A percentile compares a stretch with the other conserved stretches of the same genome.
These are phyloP conservation scores for Heliangelus exortis DNA, from an alignment of 2,797 vertebrate genomes.

Conservation along the genomic window DNA sequence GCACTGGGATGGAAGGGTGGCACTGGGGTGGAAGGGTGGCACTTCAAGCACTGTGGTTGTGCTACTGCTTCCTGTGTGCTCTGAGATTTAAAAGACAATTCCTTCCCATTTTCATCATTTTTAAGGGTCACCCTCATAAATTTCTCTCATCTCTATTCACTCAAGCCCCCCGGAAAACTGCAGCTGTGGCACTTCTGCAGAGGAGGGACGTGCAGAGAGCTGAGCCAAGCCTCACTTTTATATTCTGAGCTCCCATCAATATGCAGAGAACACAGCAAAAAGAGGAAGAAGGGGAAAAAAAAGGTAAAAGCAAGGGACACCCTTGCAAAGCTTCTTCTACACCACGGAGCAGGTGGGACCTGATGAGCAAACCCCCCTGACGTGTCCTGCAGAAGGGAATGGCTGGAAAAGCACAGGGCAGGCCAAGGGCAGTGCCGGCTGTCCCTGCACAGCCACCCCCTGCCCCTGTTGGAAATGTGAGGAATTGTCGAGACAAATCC, in stretches of 20 bases:
- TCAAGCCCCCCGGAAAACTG: background rate
- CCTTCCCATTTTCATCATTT: background rate
- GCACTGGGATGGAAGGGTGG: no score
- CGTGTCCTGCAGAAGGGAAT: fast-evolving
- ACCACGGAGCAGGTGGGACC: background rate
- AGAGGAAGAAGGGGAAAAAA: background rate
- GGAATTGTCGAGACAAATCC: slow-evolving; percentile 34
- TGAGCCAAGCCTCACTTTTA: background rate
- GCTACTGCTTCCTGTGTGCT: background rate
- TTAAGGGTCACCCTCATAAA: slow-evolving; percentile 17
- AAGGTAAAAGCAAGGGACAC: background rate
- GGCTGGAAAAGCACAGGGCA: background rate
- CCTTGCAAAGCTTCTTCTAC: background rate
- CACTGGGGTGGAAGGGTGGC: no score
- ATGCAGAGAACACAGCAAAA: background rate
- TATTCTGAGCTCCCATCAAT: background rate
- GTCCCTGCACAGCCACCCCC: background rate
- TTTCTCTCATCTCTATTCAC: background rate
- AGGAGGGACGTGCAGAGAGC: background rate
- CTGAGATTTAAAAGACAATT: background rate
- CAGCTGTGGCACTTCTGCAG: background rate
- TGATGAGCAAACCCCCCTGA: background rate
- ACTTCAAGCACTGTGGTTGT: background rate
- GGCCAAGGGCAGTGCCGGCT: background rate
- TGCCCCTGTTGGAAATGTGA: fast-evolving